Evolutionary conservation across 2,113 vertebrate species (phyloP), one percentile per base, ranked within the genome.

Genomic region (Erinaceus europaeus): DNA sequence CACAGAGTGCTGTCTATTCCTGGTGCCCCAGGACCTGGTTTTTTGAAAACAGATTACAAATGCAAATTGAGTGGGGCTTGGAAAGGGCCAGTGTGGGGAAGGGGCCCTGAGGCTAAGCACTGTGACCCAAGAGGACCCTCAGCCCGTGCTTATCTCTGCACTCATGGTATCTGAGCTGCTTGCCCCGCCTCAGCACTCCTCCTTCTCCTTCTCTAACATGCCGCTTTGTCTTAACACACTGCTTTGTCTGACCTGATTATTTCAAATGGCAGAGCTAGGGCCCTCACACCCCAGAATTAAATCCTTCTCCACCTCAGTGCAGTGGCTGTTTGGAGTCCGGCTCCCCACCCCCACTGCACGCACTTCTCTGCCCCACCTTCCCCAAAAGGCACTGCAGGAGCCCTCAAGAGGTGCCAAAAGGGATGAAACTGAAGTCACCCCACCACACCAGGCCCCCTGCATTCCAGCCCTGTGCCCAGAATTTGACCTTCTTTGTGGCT

Each of bases 401-500:
- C 84, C 40, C 57, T 67, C 77, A 52, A 38, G n/a, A 21, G 77
- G 76, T 86, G 68, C 89, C 87, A 84, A 69, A 52, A 86, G 73
- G 46, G 76, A 59, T 64, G 52, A 88, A 86, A 90, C 86, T 62
- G 0, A 86, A 86, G 86, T 69, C 67, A 55, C 65, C 46, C 4
- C 40, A 32, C 59, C 5, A 40, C 40, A 34, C 89, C 92, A 67
- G 84, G 94, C 93, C 86, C 94, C 88, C 67, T 73, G 36, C 90
- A 90, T 95, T 96, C 94, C 95, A 94, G 84, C 61, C 44, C 79
- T 21, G 69, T 0, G 59, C 81, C 90, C 96, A 95, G 88, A 90
- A 59, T 88, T 82, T 96, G 96, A 96, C 95, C 94, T 94, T 72
- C 65, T 76, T 91, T 87, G 89, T 0, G 78, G 84, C 91, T 86